phyloP scores from a whole-genome alignment of 2,888 invertebrate species.

The Cyrtodaria siliqua region DNA sequence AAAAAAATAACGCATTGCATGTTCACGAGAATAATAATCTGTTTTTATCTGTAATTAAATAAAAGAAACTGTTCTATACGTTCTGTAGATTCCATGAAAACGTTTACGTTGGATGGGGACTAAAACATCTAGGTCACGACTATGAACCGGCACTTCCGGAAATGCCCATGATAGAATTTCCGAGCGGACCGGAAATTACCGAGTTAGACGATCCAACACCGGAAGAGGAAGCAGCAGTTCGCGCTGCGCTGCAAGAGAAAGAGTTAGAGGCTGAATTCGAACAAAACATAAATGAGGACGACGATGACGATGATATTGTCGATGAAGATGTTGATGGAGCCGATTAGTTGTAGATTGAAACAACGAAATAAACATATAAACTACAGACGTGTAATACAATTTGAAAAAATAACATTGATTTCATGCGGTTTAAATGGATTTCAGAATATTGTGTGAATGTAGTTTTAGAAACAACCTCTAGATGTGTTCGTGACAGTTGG shows the following conservation, averaged over 20 bases:
- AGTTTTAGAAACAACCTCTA: too few species aligned
- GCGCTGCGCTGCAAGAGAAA: conserved; percentile 69
- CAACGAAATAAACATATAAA: background rate
- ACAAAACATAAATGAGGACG: conserved; percentile 63
- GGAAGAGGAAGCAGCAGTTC: conserved; percentile 76
- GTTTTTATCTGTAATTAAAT: too few species aligned
- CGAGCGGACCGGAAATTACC: conserved; percentile 75
- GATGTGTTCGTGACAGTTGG: too few species aligned
- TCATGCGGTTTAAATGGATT: too few species aligned
- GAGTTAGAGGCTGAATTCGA: conserved; percentile 65
- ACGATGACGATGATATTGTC: conserved; percentile 55
- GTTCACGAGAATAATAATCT: too few species aligned
- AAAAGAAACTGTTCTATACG: background rate
- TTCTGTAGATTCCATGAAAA: conserved; percentile 72
- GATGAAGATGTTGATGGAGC: conserved; percentile 48
- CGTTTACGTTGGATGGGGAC: conserved; percentile 75
- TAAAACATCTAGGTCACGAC: conserved; percentile 64
- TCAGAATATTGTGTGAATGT: too few species aligned
- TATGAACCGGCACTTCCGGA: conserved; percentile 71
- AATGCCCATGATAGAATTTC: conserved; percentile 68
- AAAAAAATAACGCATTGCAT: too few species aligned
- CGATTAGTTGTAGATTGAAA: conserved; percentile 37
- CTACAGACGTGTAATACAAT: too few species aligned
- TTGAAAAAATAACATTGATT: too few species aligned
- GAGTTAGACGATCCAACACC: conserved; percentile 76